Conservation (phyloP, 2,797 vertebrate species). For the Carapus acus region DNA sequence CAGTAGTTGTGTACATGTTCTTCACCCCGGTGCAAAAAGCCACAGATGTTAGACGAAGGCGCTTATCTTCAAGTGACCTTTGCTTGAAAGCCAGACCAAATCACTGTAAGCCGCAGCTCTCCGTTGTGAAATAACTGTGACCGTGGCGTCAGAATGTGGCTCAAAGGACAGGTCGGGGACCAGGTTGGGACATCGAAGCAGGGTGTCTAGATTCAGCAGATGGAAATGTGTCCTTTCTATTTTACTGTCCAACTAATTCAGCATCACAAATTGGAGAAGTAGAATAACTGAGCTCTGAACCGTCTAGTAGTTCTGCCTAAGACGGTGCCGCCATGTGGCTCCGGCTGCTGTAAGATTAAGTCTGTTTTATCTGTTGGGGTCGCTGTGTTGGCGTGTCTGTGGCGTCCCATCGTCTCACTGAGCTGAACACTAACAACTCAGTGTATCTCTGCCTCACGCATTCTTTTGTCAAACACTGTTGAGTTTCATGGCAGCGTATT, state of each 20-base stretch:
- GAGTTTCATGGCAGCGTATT: conserved; percentile 3
- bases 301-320: too few species aligned
- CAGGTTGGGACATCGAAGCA: neutral
- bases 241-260: too few species aligned
- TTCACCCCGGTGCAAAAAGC: conserved; percentile 11
- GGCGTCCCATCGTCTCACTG: neutral
- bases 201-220: too few species aligned
- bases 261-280: too few species aligned
- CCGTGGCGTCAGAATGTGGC: neutral
- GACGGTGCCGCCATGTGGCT: too few species aligned
- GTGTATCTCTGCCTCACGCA: conserved; percentile 13
- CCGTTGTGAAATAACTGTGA: conserved; percentile 41
- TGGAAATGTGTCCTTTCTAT: too few species aligned
- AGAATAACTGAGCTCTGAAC: too few species aligned
- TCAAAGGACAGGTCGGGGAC: neutral
- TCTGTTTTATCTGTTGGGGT: neutral
- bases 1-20: neutral
- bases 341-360: neutral
- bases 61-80: conserved; percentile 27
- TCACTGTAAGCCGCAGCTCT: neutral
- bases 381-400: neutral
- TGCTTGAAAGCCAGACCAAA: conserved; percentile 24
- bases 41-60: neutral
- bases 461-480: conserved; percentile 16
- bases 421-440: neutral